phyloP scores from a whole-genome alignment of 2,888 invertebrate species.

The Lagria hirta region DNA sequence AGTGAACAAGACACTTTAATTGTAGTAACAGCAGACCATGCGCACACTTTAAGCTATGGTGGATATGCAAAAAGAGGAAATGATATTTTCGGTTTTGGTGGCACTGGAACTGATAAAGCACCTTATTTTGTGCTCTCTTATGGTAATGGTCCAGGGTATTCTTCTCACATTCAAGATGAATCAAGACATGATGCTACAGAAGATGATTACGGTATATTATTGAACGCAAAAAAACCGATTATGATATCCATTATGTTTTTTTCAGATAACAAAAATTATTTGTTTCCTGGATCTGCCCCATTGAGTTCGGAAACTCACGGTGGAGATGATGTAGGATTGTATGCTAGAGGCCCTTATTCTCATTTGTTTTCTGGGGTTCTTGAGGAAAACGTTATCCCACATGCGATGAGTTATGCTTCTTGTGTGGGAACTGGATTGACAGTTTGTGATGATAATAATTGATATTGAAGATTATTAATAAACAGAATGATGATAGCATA shows the following conservation, averaged over 20 bases:
- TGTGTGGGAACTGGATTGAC: slow-evolving; percentile 56
- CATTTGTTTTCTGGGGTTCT: slow-evolving; percentile 79
- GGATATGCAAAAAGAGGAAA: slow-evolving; percentile 72
- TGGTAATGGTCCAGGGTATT: slow-evolving; percentile 73
- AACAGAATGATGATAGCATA: no score
- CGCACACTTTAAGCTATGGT: slow-evolving; percentile 58
- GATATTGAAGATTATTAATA: no score
- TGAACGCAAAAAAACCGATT: no score
- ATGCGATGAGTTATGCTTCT: slow-evolving; percentile 71
- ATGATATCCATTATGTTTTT: no score
- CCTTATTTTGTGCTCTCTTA: slow-evolving; percentile 72
- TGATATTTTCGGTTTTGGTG: slow-evolving; percentile 60
- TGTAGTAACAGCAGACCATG: slow-evolving; percentile 18
- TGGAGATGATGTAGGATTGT: slow-evolving; percentile 79
- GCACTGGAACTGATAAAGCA: slow-evolving; percentile 57
- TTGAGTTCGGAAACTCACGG: slow-evolving; percentile 69
- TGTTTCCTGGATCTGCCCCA: slow-evolving; percentile 66
- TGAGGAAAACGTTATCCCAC: slow-evolving; percentile 78
- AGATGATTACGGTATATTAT: slow-evolving; percentile 52
- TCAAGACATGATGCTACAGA: slow-evolving; percentile 59
- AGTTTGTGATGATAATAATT: slow-evolving; percentile 16
- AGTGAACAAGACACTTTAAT: slow-evolving; percentile 16
- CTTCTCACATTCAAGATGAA: slow-evolving; percentile 50
- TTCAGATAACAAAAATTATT: slow-evolving; percentile 56
- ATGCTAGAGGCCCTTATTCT: slow-evolving; percentile 75